These are phyloP conservation scores for Sebastes flavidus DNA, from an alignment of 2,797 vertebrate species.

Conservation along the genomic window DNA sequence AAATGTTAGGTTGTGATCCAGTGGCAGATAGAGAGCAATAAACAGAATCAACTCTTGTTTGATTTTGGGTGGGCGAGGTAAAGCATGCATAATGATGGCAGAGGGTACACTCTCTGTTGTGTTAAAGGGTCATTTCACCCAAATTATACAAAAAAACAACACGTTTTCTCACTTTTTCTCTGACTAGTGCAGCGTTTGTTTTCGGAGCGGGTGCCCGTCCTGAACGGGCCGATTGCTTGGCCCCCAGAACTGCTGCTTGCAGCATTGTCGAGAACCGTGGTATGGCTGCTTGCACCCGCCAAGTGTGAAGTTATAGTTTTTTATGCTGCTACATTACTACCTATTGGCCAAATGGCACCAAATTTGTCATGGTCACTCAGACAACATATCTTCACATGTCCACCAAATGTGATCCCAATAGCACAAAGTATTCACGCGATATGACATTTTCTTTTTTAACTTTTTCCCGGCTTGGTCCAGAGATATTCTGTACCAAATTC, in stretches of 20 bases:
- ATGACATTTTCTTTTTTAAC: too few species aligned
- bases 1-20: slow-evolving; percentile 48
- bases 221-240: not conserved
- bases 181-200: not conserved
- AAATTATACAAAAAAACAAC: not conserved
- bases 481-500: not conserved
- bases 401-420: too few species aligned
- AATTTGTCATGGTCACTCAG: accelerated
- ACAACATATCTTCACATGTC: too few species aligned
- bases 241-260: not conserved
- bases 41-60: slow-evolving; percentile 8
- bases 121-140: not conserved
- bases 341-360: too few species aligned
- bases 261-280: accelerated
- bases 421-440: too few species aligned
- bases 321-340: accelerated
- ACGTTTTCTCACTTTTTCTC: not conserved
- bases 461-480: not conserved
- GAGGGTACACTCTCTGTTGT: not conserved
- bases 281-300: too few species aligned
- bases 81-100: slow-evolving; percentile 11
- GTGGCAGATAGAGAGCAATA: slow-evolving; percentile 37
- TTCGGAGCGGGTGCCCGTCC: too few species aligned
- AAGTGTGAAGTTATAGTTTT: too few species aligned
- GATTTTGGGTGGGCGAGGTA: slow-evolving; percentile 38